Evolutionary conservation across 1,140 invertebrate species (phyloP), one percentile per base, ranked within the genome.

Genomic region (Protaetia brevitarsis): DNA sequence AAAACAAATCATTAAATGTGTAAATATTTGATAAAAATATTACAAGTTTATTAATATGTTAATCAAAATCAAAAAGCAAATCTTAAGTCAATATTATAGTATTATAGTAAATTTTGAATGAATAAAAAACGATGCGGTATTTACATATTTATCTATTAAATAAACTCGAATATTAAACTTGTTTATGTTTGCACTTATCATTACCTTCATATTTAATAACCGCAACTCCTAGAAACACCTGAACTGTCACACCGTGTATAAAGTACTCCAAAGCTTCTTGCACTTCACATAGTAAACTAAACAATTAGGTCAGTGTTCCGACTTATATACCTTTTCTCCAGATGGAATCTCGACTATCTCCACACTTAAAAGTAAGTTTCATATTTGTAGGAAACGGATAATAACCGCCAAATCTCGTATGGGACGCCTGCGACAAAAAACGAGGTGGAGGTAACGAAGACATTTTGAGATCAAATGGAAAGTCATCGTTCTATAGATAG

Each of bases 281-380:
- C 27, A 59, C 57, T 27, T 59, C 65, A 69, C 36, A 45, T 68
- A 70, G 64, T 66, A 70, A 70, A 72, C 71, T 72, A 64, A 70
- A 72, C 71, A 72, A 72, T 70, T 72, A 72, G 71, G 71, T 72
- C 71, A 72, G 67, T 72, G 64, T 68, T 66, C 64, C 69, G 68
- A 70, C 68, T 72, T 72, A 67, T 72, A 72, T 72, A 72, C 63
- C 56, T 51, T 37, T 61, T 67, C 66, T 58, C n/a, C 64, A n/a
- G 11, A 34, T 59, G 57, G 57, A 59, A 59, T 27, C 57, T 29
- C 57, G 13, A 51, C 41, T 51, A 51, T 51, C 41, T 51, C 19
- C 13, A 41, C 37, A 41, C 37, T 51, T 21, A 51, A 51, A 51
- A 51, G 41, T 41, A 41, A 41, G 41, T 51, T 16, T 23, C 26